phyloP scores from a whole-genome alignment of 2,797 vertebrate genomes.

The Salarias fasciatus region DNA sequence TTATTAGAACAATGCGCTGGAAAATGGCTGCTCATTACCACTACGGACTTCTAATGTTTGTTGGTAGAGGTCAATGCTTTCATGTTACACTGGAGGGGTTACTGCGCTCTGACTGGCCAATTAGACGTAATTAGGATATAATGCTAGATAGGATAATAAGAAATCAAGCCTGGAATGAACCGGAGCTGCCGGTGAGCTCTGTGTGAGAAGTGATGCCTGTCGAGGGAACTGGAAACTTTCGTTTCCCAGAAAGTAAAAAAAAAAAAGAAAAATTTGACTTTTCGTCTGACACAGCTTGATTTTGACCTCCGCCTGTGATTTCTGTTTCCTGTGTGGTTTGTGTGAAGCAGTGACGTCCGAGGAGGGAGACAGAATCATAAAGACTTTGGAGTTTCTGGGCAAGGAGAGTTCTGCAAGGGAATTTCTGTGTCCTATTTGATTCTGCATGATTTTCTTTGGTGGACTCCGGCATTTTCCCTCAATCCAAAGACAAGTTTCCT shows the following conservation, averaged over 20 bases:
- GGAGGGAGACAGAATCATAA: no score
- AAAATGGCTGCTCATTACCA: slow-evolving; percentile 63
- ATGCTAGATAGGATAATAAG: slow-evolving; percentile 50
- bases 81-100: slow-evolving; percentile 52
- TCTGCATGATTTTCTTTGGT: no score
- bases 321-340: no score
- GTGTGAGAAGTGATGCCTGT: slow-evolving; percentile 21
- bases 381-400: no score
- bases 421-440: no score
- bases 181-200: neutral
- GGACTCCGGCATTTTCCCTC: no score
- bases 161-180: slow-evolving; percentile 49
- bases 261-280: neutral
- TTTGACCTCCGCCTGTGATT: no score
- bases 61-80: slow-evolving; percentile 60
- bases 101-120: slow-evolving; percentile 48
- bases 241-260: slow-evolving; percentile 33
- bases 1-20: slow-evolving; percentile 52
- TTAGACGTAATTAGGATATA: slow-evolving; percentile 64
- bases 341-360: no score
- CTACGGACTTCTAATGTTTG: slow-evolving; percentile 44
- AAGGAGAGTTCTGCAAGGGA: no score
- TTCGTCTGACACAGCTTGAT: neutral
- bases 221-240: slow-evolving; percentile 10
- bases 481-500: no score